These are phyloP conservation scores for Melitaea cinxia DNA, from an alignment of 1,140 invertebrate genomes.

Conservation along the genomic window DNA sequence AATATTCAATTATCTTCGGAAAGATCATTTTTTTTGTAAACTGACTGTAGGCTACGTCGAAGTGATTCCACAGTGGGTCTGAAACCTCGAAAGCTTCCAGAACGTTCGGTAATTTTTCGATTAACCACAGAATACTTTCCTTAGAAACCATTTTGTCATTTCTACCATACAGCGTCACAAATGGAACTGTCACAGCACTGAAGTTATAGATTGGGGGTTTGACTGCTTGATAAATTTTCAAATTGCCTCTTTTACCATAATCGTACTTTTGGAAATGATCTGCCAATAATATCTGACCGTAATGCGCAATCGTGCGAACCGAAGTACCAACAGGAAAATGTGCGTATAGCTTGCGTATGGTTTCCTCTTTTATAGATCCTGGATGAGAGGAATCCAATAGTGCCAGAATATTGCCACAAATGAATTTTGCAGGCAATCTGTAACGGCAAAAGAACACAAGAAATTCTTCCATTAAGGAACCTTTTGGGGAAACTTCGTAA, in stretches of 20 bases:
- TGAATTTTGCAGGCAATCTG: constrained; percentile 34
- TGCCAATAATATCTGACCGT: constrained; percentile 78
- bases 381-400: constrained; percentile 48
- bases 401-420: constrained; percentile 35
- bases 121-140: constrained; percentile 59
- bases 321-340: constrained; percentile 90
- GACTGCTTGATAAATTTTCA: constrained; percentile 73
- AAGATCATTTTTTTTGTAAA: constrained; percentile 48
- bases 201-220: constrained; percentile 81
- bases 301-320: constrained; percentile 85
- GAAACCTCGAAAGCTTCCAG: constrained; percentile 47
- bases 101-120: constrained; percentile 53
- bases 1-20: constrained; percentile 60
- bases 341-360: constrained; percentile 58
- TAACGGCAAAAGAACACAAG: constrained; percentile 51
- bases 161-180: constrained; percentile 53
- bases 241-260: constrained; percentile 77
- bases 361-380: constrained; percentile 49
- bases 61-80: constrained; percentile 64
- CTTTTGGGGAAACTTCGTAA: constrained; percentile 48
- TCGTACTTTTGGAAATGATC: constrained; percentile 79
- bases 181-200: constrained; percentile 76
- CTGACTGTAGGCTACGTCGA: constrained; percentile 58
- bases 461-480: constrained; percentile 44
- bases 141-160: constrained; percentile 61